Base-by-base conservation (phyloP, 2,888 invertebrate genomes). In the Cheilosia urbana region DNA sequence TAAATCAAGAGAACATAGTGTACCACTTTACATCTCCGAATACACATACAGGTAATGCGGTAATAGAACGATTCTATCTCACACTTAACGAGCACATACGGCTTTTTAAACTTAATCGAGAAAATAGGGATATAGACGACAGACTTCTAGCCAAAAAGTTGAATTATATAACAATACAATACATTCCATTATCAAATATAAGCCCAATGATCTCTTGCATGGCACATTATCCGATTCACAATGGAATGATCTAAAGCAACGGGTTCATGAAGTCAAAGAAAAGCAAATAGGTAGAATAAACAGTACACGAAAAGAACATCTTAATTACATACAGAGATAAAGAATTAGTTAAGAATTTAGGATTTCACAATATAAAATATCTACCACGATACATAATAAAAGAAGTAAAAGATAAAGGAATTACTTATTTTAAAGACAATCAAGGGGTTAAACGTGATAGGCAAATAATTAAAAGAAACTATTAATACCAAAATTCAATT, bases 271-370 rank as follows among this genome's bases (percentile, higher is more conserved):
- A 47, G 40, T 19, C 3, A 82, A 87, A 51, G 40, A 58, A 24
- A 71, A 65, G 49, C 60, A 37, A 69, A 81, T 63, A 34, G 11
- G 17, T 17, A 34, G 34, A 57, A 30, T 34, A 15, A 57, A 57
- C 11, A 17, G n/a, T 17, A 57, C n/a, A 17, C 17, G 34, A 27
- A 19, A 17, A 11, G 34, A 34, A 7, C 7, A 34, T 34, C 2
- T 7, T 30, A 7, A 30, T 30, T 30, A 30, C 30, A 30, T 34
- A 34, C 30, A 34, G 37, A 57, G 47, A 71, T 11, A 37, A 78
- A 19, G 78, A 87, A 63, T 30, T 85, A 34, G 72, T 79, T 1
- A 85, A 87, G 63, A 85, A 87, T 60, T 47, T 87, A 34, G 81
- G 81, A n/a, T 85, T 87, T 69, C 68, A 79, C 19, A 87, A 87